These are phyloP conservation scores for Meleagris gallopavo DNA, from an alignment of 2,113 vertebrate genomes.

Conservation along the genomic window DNA sequence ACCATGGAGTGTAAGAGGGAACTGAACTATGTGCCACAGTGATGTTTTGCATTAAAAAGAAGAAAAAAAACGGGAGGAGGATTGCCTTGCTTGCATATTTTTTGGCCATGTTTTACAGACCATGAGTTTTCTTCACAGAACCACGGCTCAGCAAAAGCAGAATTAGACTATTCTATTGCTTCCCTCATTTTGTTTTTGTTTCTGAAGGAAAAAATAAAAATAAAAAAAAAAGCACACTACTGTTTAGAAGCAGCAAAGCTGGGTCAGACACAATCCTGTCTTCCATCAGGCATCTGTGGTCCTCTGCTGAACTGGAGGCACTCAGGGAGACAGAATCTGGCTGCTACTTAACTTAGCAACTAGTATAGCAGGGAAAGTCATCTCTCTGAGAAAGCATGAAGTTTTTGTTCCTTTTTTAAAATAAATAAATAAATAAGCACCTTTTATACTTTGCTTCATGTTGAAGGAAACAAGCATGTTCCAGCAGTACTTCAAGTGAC, in stretches of 20 bases:
- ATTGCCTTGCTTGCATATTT: not conserved
- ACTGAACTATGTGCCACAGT: not conserved
- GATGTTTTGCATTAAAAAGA: not conserved
- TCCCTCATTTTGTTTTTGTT: not conserved
- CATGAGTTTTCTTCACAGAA: not conserved
- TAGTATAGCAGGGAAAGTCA: not conserved
- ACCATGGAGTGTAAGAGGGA: not conserved
- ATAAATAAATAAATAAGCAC: not conserved
- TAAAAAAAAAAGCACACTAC: too few relatives aligned
- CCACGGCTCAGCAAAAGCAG: not conserved
- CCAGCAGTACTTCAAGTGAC: not conserved
- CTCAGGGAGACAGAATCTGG: not conserved
- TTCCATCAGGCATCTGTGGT: not conserved
- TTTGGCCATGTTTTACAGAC: not conserved
- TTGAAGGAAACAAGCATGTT: not conserved
- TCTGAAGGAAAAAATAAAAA: not conserved
- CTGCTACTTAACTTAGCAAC: not conserved
- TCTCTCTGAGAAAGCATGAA: not conserved
- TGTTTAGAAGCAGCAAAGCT: not conserved
- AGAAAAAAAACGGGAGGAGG: not conserved
- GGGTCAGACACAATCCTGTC: not conserved
- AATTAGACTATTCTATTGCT: not conserved
- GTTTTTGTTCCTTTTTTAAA: not conserved
- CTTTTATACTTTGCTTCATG: not conserved
- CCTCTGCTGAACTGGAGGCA: not conserved